A percentile compares a stretch with the other conserved stretches of the same genome.
Conservation (phyloP, 2,888 invertebrate species). For the Noctua janthe region DNA sequence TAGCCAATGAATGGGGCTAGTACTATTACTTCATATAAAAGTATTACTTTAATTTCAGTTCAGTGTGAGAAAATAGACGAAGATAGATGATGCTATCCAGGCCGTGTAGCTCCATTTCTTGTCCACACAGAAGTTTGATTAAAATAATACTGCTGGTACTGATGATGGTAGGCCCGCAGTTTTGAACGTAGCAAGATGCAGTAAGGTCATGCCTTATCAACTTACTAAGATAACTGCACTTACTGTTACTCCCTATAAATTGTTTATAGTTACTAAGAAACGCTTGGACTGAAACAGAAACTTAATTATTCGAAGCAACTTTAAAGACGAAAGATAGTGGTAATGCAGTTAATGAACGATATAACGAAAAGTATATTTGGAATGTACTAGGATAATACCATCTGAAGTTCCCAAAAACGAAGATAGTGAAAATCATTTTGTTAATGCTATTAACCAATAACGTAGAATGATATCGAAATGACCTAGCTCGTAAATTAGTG, state of each 20-base stretch:
- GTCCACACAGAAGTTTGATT: not conserved
- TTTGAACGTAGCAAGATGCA: conserved; percentile 34
- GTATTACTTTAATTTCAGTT: not conserved
- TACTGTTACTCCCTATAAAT: conserved; percentile 33
- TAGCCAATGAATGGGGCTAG: not conserved
- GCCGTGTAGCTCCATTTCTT: not conserved
- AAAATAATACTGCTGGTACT: not conserved
- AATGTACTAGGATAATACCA: not conserved
- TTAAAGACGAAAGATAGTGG: not conserved
- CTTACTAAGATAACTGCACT: conserved; percentile 55
- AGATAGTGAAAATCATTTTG: not conserved
- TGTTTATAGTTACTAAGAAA: conserved; percentile 47
- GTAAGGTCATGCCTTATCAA: conserved; percentile 65
- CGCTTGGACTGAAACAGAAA: conserved; percentile 29
- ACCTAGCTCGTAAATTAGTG: conserved; percentile 15
- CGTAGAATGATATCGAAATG: not conserved
- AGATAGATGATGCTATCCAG: not conserved
- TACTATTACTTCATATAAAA: not conserved
- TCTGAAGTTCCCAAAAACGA: not conserved
- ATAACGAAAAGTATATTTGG: not conserved
- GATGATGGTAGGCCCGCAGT: conserved; percentile 10
- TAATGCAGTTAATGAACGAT: not conserved
- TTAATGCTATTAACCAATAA: not conserved
- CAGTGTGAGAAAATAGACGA: not conserved
- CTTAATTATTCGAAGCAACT: conserved; percentile 16